Evolutionary conservation across 2,797 vertebrate genomes (phyloP).

Genomic region (Lophotriccus pileatus): DNA sequence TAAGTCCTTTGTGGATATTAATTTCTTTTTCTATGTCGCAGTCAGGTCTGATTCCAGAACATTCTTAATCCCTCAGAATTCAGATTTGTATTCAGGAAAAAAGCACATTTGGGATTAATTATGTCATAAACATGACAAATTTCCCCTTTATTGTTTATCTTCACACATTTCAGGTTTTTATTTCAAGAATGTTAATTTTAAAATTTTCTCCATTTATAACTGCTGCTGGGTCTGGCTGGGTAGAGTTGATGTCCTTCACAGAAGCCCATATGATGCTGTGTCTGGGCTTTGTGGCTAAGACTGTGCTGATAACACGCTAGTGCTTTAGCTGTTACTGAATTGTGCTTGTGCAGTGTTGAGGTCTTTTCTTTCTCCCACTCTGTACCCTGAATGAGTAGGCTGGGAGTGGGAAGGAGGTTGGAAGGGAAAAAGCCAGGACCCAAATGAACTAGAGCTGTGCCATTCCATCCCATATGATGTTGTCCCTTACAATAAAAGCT

Average conservation of each 20-base stretch:
- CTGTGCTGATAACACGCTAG: neutral
- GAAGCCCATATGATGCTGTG: neutral
- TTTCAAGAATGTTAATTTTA: neutral
- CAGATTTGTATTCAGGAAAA: neutral
- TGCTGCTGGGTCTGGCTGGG: neutral
- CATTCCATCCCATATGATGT: no score
- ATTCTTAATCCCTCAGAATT: neutral
- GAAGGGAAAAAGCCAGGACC: neutral
- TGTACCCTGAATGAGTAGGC: fast-evolving
- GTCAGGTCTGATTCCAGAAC: neutral
- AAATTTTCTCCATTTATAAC: neutral
- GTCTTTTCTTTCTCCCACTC: neutral
- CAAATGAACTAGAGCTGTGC: neutral
- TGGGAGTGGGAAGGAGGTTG: neutral
- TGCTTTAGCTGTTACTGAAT: neutral
- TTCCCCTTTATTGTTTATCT: neutral
- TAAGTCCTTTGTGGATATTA: neutral
- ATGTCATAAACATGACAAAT: neutral
- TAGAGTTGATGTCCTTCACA: neutral
- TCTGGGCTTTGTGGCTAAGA: neutral
- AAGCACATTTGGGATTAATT: neutral
- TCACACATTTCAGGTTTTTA: neutral
- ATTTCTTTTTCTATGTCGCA: neutral
- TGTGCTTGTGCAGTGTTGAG: fast-evolving
- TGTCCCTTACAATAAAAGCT: neutral